Evolutionary conservation across 53 echinoderm and acorn worm species (phyloP), one percentile per base, ranked within the genome.

Genomic region (Pentamera pediparva): DNA sequence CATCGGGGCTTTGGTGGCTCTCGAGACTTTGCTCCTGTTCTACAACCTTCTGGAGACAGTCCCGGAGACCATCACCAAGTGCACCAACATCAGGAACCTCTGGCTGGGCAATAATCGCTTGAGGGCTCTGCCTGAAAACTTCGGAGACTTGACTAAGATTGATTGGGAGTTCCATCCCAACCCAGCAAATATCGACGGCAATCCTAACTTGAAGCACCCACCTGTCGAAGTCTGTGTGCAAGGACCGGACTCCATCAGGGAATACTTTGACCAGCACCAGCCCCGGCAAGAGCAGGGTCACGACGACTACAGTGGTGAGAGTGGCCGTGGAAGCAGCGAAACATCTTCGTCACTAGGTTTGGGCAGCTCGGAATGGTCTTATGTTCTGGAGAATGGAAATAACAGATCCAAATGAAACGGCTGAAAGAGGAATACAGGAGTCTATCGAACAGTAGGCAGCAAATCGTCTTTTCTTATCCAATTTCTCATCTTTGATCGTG

Each of bases 21-120:
- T 96, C 22, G 88, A 85, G 27, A 57, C 91, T 1, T 69, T 88
- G 2, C 65, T 90, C 17, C 70, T 96, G 12, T 61, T 88, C 47
- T 85, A 83, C 84, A 96, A 96, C 55, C 74, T 79, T 1, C 70
- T 96, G 28, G 74, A 83, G 21, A 76, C 77, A 4, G 43, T 96
- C 4, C 96, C 96, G 0, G 96, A 91, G 18, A 39, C 79, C 6
- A 76, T 96, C 10, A 75, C 88, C 17, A 82, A 84, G 35, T 96
- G 96, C 39, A 28, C 62, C 13, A 75, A 51, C 1, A 75, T 96
- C 3, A 62, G 70, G 9, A 91, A 79, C 22, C 56, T 96, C 9
- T 96, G 96, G 96, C 78, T 96, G 2, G 96, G 88, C 3, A 88
- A 82, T 59, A 96, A 96, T 55, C 60, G 78, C 12, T 74, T 96